Evolutionary conservation across 2,113 vertebrate species (phyloP).

Genomic region (Xiphophorus maculatus): DNA sequence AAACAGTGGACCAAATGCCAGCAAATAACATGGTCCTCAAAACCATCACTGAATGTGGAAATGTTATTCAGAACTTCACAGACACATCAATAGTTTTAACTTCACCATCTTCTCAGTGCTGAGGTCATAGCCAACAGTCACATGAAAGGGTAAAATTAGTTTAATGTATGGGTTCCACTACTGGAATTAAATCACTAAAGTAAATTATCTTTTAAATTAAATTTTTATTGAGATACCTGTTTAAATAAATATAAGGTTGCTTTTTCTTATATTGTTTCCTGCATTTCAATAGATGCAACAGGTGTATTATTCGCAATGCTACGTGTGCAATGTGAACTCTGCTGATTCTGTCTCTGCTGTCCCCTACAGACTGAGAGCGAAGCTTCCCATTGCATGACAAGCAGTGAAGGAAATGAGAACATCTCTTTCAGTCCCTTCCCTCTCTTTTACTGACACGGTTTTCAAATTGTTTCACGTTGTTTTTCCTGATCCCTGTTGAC

Average conservation of each 20-base stretch:
- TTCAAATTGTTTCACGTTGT: conserved; percentile 70
- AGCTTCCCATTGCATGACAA: conserved; percentile 59
- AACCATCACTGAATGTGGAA: neutral
- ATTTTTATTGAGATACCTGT: neutral
- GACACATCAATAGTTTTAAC: neutral
- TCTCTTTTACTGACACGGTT: conserved; percentile 61
- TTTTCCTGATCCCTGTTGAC: conserved; percentile 67
- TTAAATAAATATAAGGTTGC: neutral
- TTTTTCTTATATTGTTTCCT: neutral
- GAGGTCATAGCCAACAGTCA: neutral
- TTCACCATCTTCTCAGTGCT: neutral
- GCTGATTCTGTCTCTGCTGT: conserved; percentile 26
- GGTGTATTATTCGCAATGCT: neutral
- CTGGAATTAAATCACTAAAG: neutral
- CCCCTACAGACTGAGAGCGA: conserved; percentile 45
- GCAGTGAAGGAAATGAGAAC: conserved; percentile 68
- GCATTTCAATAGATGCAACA: neutral
- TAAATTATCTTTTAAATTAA: too few species aligned
- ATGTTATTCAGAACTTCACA: neutral
- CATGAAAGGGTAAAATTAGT: neutral
- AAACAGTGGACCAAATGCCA: neutral
- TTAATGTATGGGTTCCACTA: neutral
- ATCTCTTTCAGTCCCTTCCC: conserved; percentile 62
- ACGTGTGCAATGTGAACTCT: too few species aligned
- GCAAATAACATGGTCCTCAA: neutral